Evolutionary conservation across 2,113 vertebrate genomes (phyloP), one percentile per base, ranked within the genome.

Genomic region (Ameiurus melas): DNA sequence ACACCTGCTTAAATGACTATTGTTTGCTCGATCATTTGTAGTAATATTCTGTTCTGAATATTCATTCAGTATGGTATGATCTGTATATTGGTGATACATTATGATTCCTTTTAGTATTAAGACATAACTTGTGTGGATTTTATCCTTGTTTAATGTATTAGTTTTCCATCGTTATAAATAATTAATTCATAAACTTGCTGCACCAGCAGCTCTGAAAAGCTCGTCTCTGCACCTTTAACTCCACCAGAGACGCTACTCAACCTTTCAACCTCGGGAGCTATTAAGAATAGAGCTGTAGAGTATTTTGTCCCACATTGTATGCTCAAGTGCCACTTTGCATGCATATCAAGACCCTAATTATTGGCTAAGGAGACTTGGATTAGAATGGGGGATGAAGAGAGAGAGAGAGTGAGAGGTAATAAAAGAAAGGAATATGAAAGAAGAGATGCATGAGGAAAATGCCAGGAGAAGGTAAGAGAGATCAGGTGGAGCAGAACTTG

Each of bases 391-490:
- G 33, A 85, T 25, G 58, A 66, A 71, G 75, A 83, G 83, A 68
- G 73, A 86, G 75, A 79, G 36, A 88, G 30, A 70, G 36, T n/a
- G 77, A 85, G 77, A 47, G 73, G 27, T 81, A 83, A 60, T 84
- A 36, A 81, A 83, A 83, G 22, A 82, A 62, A 80, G 33, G 57
- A 89, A 80, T 39, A 80, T 64, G 73, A 17, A 79, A 86, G 60
- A 85, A 55, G 57, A 86, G 84, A 80, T 75, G n/a, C 4, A 39
- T 47, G 64, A 92, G 90, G 86, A 87, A 36, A 13, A 51, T 55
- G 90, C 17, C 87, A 87, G 85, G 62, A 79, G 87, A 88, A 88
- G 86, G 85, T 64, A 43, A 8, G 78, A 58, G 58, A 83, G 66
- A 91, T n/a, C n/a, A 12, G 25, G 77, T 83, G 79, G 53, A 57